Conservation (phyloP, 2,888 invertebrate species). For the Aphidius colemani region DNA sequence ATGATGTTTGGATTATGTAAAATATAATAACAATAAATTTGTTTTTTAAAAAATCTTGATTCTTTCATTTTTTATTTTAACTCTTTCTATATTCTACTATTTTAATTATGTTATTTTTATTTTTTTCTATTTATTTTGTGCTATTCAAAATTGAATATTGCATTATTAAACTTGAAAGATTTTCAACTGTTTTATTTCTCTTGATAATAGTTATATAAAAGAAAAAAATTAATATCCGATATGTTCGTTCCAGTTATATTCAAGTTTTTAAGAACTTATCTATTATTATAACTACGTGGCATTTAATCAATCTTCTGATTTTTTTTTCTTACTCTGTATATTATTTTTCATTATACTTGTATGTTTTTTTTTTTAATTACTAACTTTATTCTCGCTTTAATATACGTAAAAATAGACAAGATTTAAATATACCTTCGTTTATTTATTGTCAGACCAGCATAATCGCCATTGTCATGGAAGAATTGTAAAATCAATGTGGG, state of each 20-base stretch:
- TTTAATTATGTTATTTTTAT: not conserved
- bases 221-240: no score
- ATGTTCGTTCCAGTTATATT: no score
- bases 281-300: no score
- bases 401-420: conserved; percentile 20
- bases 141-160: no score
- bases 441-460: conserved; percentile 20
- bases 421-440: conserved; percentile 20
- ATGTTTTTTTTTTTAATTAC: no score
- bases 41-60: not conserved
- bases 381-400: not conserved
- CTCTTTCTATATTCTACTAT: not conserved
- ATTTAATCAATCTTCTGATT: no score
- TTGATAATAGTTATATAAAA: no score
- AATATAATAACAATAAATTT: no score
- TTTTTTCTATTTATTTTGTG: not conserved
- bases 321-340: not conserved
- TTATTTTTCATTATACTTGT: not conserved
- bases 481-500: conserved; percentile 33
- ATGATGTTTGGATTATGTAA: no score
- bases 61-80: not conserved
- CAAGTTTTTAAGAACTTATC: no score
- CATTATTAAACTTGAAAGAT: not conserved
- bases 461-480: conserved; percentile 23
- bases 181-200: no score